Percentiles rank a stretch among this genome's conserved stretches.
Conservation (phyloP, 2,888 invertebrate genomes). For the Deroplatys truncata region DNA sequence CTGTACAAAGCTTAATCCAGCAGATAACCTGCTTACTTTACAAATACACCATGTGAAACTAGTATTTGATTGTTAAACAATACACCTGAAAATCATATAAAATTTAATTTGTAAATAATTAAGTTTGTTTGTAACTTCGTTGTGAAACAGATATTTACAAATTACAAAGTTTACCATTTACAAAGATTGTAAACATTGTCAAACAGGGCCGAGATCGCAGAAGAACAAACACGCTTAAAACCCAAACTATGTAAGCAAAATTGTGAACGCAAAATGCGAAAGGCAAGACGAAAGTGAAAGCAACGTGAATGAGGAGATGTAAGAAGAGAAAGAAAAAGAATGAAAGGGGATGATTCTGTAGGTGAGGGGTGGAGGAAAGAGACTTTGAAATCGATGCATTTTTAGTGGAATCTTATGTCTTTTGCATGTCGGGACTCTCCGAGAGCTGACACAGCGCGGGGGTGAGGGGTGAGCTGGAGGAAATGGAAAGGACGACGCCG, state of each 20-base stretch:
- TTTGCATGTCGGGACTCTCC: constrained; percentile 31
- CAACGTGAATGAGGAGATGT: neutral
- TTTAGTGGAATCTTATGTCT: constrained; percentile 35
- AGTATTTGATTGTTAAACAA: too few species aligned
- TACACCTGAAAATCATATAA: too few species aligned
- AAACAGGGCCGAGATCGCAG: neutral
- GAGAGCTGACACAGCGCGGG: constrained; percentile 7
- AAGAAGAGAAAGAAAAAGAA: constrained; percentile 9
- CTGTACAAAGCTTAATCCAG: too few species aligned
- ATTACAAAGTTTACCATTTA: too few species aligned
- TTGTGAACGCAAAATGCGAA: neutral
- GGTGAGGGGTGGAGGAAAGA: neutral
- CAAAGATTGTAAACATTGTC: neutral
- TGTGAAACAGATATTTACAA: too few species aligned
- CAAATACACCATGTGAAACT: too few species aligned
- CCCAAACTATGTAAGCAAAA: neutral
- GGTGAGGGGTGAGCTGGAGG: neutral
- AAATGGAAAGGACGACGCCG: constrained; percentile 6
- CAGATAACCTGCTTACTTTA: too few species aligned
- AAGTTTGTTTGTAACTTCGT: too few species aligned
- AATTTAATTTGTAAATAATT: too few species aligned
- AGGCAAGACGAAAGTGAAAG: neutral
- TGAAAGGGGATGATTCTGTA: constrained; percentile 1
- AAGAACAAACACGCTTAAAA: neutral
- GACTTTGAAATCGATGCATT: constrained; percentile 34